phyloP scores from a whole-genome alignment of 2,888 invertebrate genomes.

The Perdita meconis region DNA sequence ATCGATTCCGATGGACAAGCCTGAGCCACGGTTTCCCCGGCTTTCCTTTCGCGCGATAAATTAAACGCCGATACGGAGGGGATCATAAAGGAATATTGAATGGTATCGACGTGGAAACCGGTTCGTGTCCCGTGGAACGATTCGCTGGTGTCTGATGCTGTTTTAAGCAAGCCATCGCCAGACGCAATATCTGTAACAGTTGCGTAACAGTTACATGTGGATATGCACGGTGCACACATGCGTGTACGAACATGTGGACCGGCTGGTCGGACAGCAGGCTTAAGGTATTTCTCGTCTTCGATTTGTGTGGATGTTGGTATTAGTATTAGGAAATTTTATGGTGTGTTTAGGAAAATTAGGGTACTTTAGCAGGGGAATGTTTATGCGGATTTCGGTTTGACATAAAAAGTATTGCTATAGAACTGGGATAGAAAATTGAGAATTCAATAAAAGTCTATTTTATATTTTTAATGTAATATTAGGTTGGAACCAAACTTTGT shows the following conservation, averaged over 20 bases:
- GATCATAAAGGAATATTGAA: slow-evolving; percentile 54
- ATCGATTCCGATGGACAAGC: not conserved
- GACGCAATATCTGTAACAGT: slow-evolving; percentile 68
- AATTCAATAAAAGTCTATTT: too few relatives aligned
- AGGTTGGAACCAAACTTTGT: too few relatives aligned
- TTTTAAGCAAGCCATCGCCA: slow-evolving; percentile 62
- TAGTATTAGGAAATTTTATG: too few relatives aligned
- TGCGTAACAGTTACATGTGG: slow-evolving; percentile 69
- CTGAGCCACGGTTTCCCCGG: not conserved
- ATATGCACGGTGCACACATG: slow-evolving; percentile 63
- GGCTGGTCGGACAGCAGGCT: too few relatives aligned
- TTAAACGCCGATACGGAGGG: slow-evolving; percentile 39
- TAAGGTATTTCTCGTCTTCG: slow-evolving; percentile 18
- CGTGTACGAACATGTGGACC: not conserved
- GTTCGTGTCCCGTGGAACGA: slow-evolving; percentile 59
- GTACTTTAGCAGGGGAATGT: too few relatives aligned
- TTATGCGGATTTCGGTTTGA: too few relatives aligned
- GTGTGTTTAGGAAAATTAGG: too few relatives aligned
- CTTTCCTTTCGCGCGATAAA: slow-evolving; percentile 18
- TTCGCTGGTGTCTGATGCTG: slow-evolving; percentile 55
- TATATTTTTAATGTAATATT: too few relatives aligned
- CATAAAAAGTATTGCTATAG: too few relatives aligned
- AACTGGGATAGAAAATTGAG: too few relatives aligned
- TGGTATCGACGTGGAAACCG: slow-evolving; percentile 59
- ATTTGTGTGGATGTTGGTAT: too few relatives aligned